Base-by-base conservation (phyloP, 1,140 invertebrate genomes). In the Rhyacophila brunnea region DNA sequence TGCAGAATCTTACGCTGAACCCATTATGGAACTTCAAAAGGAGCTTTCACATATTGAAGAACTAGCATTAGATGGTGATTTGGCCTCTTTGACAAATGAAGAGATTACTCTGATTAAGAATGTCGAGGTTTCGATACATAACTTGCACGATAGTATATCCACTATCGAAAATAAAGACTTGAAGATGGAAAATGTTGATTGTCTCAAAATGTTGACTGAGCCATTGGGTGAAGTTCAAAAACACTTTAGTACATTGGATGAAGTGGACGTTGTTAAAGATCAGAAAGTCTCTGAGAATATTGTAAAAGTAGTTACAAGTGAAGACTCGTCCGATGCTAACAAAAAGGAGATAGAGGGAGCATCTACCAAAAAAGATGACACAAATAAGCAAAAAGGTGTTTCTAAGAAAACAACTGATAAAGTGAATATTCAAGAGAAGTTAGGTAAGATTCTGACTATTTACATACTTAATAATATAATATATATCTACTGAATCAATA, bases 1-100 rank as follows among this genome's bases (percentile, higher is more conserved):
- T 32, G 58, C 54, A 36, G 65, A 63, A 50, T 60, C 60, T 0
- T 63, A 63, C 50, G 61, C 65, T 23, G 60, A 63, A 45, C 65
- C 60, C 15, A 53, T 66, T 18, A 28, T 60, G 7, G 65, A 60
- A 42, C 19, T 66, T n/a, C 61, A 64, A 40, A 65, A 61, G 50
- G 58, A 65, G 28, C 49, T 61, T 28, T 38, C 38, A 10, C 35
- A 23, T 10, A 58, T 58, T 11, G 58, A 58, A 45, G 54, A 65
- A 40, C 49, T 60, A 20, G 32, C 43, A 13, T n/a, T 64, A 11
- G 48, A 42, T 19, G 40, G 43, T 18, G 54, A 64, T 34, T 20
- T 42, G 28, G 42, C 48, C 32, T 23, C 53, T 15, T 15, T 58
- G 1, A 49, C 48, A 15, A 49, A 59, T 36, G 14, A 49, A 42